Evolutionary conservation across 2,888 invertebrate genomes (phyloP), one percentile per base, ranked within the genome.

Genomic region (Galeopsomyia nigrocyanea): DNA sequence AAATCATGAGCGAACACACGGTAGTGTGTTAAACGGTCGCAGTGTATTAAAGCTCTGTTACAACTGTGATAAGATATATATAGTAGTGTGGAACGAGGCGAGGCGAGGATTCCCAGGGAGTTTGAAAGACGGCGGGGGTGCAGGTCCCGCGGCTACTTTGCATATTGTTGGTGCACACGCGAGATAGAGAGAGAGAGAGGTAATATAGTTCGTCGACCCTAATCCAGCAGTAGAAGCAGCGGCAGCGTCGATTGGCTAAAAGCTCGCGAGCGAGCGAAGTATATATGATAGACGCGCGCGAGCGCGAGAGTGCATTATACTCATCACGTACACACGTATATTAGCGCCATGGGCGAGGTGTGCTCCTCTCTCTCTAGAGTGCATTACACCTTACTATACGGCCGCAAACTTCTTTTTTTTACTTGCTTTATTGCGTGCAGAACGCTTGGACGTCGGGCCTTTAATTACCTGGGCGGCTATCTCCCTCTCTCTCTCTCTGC

Each of bases 241-340:
- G 55, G 10, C 26, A 5, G 26, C 9, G 17, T 19, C 53, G 53
- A 19, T 19, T 53, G 53, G 19, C 53, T 39, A 39, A 39, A 39
- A 39, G 39, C 39, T 39, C 39, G 31, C 31, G 26, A 26, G 26
- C 26, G 26, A 26, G 26, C 26, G n/a, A n/a, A n/a, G n/a, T n/a
- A n/a, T n/a, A n/a, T n/a, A n/a, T n/a, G n/a, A n/a, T n/a, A n/a
- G n/a, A 5, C 31, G 31, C 31, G 31, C 10, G 53, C 70, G 71
- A 75, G 74, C 79, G 81, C 80, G 80, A 80, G 80, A 78, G 75
- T 71, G 75, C 75, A 73, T 79, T 80, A 80, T 79, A 78, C 71
- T 64, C 49, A 65, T 60, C 60, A 65, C 49, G n/a, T n/a, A n/a
- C n/a, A n/a, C n/a, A n/a, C 31, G 62, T 68, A 62, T 56, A 68